Conservation (phyloP, 2,888 invertebrate genomes). For the Drepanosiphum platanoidis region DNA sequence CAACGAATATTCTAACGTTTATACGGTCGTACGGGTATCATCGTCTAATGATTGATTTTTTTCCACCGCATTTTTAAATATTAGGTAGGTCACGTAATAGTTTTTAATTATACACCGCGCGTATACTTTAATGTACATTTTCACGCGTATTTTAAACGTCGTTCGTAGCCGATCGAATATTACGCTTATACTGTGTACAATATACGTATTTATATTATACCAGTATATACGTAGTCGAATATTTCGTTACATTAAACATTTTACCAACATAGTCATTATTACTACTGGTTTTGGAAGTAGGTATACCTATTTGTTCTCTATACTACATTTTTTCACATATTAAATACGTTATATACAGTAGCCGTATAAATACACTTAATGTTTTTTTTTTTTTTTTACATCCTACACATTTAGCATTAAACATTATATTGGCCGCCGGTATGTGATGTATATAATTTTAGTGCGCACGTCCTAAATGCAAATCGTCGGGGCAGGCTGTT, state of each 20-base stretch:
- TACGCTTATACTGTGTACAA: neutral
- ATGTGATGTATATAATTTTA: neutral
- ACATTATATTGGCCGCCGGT: neutral
- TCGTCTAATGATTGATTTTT: neutral
- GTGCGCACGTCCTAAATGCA: neutral
- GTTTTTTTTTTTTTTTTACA: neutral
- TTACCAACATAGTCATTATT: too few relatives aligned
- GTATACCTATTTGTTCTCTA: neutral
- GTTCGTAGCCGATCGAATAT: neutral
- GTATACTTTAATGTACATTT: neutral
- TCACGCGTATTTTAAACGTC: conserved; percentile 9
- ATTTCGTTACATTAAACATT: neutral
- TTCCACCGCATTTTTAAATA: neutral
- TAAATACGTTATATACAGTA: conserved; percentile 23
- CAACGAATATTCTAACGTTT: neutral
- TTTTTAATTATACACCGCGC: neutral
- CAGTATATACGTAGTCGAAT: neutral
- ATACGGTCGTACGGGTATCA: neutral
- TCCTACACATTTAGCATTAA: too few relatives aligned
- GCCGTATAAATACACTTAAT: neutral
- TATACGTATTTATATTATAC: neutral
- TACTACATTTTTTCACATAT: neutral
- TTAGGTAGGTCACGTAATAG: neutral
- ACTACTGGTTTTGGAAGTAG: too few relatives aligned
- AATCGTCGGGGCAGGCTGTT: neutral